Evolutionary conservation across 1,140 invertebrate genomes (phyloP).

Genomic region (Goniozus legneri): DNA sequence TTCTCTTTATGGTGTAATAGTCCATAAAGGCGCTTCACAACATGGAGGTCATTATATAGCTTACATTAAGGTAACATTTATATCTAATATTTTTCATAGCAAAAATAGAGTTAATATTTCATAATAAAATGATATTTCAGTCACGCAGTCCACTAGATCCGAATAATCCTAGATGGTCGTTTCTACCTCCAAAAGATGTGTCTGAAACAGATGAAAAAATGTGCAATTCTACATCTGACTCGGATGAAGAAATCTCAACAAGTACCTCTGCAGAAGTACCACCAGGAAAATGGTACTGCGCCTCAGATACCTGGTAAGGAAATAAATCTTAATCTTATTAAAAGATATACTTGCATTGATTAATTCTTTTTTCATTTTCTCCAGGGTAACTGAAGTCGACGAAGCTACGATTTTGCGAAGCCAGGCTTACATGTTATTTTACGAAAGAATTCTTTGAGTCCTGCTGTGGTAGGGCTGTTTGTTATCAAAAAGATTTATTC

Average conservation of each 20-base stretch:
- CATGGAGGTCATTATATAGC: slow-evolving; percentile 95
- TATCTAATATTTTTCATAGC: not conserved
- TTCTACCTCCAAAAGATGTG: slow-evolving; percentile 58
- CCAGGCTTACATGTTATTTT: slow-evolving; percentile 97
- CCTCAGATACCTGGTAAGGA: slow-evolving; percentile 75
- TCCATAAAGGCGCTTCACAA: slow-evolving; percentile 87
- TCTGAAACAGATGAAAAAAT: slow-evolving; percentile 50
- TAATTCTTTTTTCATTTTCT: slow-evolving; percentile 18
- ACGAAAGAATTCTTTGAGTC: slow-evolving; percentile 79
- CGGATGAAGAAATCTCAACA: slow-evolving; percentile 45
- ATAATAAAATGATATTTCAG: slow-evolving; percentile 20
- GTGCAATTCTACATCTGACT: slow-evolving; percentile 38
- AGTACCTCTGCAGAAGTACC: slow-evolving; percentile 55
- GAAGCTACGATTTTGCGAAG: slow-evolving; percentile 78
- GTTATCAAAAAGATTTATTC: too few relatives aligned
- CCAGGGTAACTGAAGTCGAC: slow-evolving; percentile 70
- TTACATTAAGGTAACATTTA: slow-evolving; percentile 72
- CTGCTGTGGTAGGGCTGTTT: too few relatives aligned
- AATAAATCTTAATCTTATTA: not conserved
- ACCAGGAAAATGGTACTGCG: slow-evolving; percentile 84
- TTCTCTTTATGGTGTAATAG: slow-evolving; percentile 90
- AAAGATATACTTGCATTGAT: not conserved
- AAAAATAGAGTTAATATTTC: not conserved
- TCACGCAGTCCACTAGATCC: slow-evolving; percentile 54
- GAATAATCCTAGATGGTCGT: slow-evolving; percentile 65